Conservation (phyloP, 1,140 invertebrate species). For the Drosophila sp. region DNA sequence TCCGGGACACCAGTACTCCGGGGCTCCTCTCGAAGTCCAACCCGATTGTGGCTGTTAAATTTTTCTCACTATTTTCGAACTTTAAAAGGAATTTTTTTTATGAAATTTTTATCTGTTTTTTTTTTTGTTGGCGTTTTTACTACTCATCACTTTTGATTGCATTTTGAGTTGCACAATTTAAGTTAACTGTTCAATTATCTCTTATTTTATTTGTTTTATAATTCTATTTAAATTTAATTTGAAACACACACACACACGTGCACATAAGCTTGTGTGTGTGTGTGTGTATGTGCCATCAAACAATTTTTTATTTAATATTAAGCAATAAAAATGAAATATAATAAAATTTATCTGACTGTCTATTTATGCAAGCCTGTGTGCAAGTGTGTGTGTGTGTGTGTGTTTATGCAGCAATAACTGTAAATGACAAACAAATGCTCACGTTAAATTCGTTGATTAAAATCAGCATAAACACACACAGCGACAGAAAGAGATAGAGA, state of each 20-base stretch:
- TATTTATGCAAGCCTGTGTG: conserved; percentile 34
- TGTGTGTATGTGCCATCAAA: background rate
- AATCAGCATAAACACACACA: conserved; percentile 58
- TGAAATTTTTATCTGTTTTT: conserved; percentile 34
- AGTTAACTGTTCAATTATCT: conserved; percentile 17
- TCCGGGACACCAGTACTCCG: background rate
- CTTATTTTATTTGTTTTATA: conserved; percentile 56
- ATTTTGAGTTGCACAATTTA: conserved; percentile 40
- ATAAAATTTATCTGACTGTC: conserved; percentile 31
- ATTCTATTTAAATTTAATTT: conserved; percentile 44
- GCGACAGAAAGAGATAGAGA: conserved; percentile 19
- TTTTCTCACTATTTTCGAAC: background rate
- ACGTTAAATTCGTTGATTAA: conserved; percentile 73
- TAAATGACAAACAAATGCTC: conserved; percentile 71
- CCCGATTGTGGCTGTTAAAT: background rate
- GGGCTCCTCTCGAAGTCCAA: background rate
- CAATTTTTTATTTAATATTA: conserved; percentile 42
- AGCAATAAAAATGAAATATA: conserved; percentile 56
- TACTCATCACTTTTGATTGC: conserved; percentile 29
- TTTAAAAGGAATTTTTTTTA: conserved; percentile 22
- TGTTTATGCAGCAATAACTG: conserved; percentile 60
- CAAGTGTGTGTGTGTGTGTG: conserved; percentile 20
- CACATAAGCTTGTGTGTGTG: background rate
- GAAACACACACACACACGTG: background rate
- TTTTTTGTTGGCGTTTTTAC: conserved; percentile 32